Evolutionary conservation across 2,113 vertebrate genomes (phyloP), one percentile per base, ranked within the genome.

Genomic region (Ariopsis seemanni): DNA sequence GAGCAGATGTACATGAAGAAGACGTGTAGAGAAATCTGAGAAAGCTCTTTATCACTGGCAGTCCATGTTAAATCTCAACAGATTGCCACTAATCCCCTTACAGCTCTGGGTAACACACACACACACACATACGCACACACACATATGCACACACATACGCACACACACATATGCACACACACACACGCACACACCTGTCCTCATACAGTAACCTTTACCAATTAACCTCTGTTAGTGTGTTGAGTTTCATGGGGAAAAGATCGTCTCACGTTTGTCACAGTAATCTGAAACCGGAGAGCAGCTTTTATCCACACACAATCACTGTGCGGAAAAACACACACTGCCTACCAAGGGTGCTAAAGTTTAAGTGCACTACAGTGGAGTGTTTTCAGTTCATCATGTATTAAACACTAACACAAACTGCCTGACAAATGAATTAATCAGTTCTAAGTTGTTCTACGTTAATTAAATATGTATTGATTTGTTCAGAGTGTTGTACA

Each of bases 211-310:
- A 95, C 95, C 95, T 92, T 84, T 42, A 85, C 91, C 91, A 93
- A 93, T 94, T 95, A 94, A 95, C 93, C 93, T 92, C 83, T 84
- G 89, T 88, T 25, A 72, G 87, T 78, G 90, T 86, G 85, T 95
- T 93, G 83, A 77, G 91, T 95, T 95, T 91, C 94, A 88, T 77
- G 84, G 75, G 91, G 80, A 91, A 89, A 85, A 84, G 84, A 92
- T 90, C 92, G 90, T 86, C 89, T 92, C 85, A 89, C 88, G 81
- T n/a, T 60, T 85, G 78, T 78, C 83, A 71, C 79, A 83, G 87
- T 93, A 93, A 94, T 93, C 93, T 93, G 91, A 92, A 95, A 95
- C 89, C 34, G 77, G 93, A 95, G 91, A 91, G n/a, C 52, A 60
- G 86, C 74, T 89, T 92, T 87, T 91, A 90, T 89, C 90, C 78